Percentiles rank a stretch among this genome's conserved stretches.
These are phyloP conservation scores for Cossypha dichroa DNA, from an alignment of 2,797 vertebrate genomes.

Conservation along the genomic window DNA sequence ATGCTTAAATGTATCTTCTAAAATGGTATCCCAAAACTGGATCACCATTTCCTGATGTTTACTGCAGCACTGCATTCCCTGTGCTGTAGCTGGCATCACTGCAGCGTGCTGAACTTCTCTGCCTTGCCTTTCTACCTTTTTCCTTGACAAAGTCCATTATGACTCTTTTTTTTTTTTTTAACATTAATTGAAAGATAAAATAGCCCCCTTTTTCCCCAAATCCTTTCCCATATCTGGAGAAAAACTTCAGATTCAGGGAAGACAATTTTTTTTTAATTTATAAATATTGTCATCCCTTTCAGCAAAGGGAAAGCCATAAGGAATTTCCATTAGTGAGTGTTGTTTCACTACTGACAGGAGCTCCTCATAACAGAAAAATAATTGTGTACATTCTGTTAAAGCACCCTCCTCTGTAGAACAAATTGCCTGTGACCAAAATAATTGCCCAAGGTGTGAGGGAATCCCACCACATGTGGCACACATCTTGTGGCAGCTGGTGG, in stretches of 20 bases:
- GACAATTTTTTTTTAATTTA: not conserved
- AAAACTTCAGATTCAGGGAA: not conserved
- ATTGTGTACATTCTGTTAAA: not conserved
- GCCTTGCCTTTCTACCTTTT: not conserved
- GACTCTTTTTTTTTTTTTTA: not conserved
- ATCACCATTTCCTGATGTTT: not conserved
- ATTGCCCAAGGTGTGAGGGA: not conserved
- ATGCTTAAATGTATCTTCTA: not conserved
- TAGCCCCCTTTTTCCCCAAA: not conserved
- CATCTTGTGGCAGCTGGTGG: not conserved
- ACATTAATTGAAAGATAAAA: not conserved
- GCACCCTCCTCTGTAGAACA: not conserved
- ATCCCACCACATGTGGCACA: not conserved
- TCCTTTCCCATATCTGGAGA: not conserved
- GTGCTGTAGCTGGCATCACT: not conserved
- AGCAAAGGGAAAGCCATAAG: not conserved
- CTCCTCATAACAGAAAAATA: not conserved
- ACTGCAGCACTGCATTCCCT: not conserved
- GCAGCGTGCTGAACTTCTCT: not conserved
- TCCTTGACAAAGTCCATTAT: not conserved
- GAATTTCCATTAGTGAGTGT: not conserved
- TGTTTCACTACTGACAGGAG: not conserved
- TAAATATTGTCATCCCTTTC: not conserved
- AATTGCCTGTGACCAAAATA: not conserved
- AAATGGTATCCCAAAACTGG: not conserved